Percentiles rank a stretch among this genome's conserved stretches.
Evolutionary conservation across 1,140 invertebrate species (phyloP).

Genomic region (Harpegnathos saltator): DNA sequence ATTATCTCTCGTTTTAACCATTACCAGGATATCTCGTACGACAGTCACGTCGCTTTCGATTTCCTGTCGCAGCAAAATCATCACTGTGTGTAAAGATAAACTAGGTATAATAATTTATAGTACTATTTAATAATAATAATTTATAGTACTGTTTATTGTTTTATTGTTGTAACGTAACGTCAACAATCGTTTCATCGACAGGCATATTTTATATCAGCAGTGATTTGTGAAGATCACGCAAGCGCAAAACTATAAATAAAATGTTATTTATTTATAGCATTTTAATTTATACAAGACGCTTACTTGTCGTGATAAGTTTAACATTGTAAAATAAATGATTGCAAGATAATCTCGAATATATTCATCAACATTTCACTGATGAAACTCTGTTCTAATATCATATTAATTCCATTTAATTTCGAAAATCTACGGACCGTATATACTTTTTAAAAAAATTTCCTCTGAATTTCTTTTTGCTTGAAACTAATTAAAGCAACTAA

Average conservation of each 20-base stretch:
- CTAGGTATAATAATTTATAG: slow-evolving; percentile 11
- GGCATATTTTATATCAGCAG: background rate
- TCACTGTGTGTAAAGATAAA: slow-evolving; percentile 22
- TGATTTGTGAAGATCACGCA: background rate
- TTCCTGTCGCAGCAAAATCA: slow-evolving; percentile 36
- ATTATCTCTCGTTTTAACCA: slow-evolving; percentile 54
- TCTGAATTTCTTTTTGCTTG: too few relatives aligned
- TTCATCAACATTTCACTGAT: background rate
- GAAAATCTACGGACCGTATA: too few relatives aligned
- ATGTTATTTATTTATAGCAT: background rate
- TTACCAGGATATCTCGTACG: slow-evolving; percentile 45
- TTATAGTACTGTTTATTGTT: slow-evolving; percentile 20
- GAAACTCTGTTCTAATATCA: background rate
- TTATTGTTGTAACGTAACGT: slow-evolving; percentile 8
- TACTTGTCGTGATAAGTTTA: slow-evolving; percentile 17
- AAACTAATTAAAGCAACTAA: too few relatives aligned
- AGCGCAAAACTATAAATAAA: background rate
- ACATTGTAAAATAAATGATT: background rate
- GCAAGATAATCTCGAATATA: background rate
- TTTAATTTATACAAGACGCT: too few relatives aligned
- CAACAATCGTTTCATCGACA: background rate
- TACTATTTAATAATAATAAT: slow-evolving; percentile 23
- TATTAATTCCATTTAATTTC: too few relatives aligned
- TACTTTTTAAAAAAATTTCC: too few relatives aligned
- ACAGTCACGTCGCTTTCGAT: slow-evolving; percentile 54